These are phyloP conservation scores for Nomada fabriciana DNA, from an alignment of 2,888 invertebrate species.

Conservation along the genomic window DNA sequence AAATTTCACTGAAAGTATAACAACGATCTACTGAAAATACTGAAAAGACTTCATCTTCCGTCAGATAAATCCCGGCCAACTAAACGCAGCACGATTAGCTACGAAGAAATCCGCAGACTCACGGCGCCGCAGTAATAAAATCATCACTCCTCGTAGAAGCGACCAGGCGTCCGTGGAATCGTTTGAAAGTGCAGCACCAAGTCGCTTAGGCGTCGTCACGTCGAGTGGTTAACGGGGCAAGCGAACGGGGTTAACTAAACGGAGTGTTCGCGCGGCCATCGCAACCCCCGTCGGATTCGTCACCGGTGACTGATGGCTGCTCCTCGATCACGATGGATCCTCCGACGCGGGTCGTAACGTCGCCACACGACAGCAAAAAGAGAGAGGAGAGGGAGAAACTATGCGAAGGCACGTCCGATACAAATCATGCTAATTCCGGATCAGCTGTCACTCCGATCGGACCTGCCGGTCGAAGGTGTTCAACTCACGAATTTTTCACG, in stretches of 20 bases:
- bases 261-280: constrained; percentile 75
- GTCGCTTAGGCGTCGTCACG: constrained; percentile 72
- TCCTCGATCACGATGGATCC: constrained; percentile 80
- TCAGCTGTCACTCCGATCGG: constrained; percentile 59
- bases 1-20: too few species aligned
- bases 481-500: too few species aligned
- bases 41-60: too few species aligned
- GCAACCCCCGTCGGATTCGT: constrained; percentile 73
- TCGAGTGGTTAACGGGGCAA: constrained; percentile 60
- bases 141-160: constrained; percentile 3
- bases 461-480: neutral
- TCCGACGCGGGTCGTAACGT: constrained; percentile 67
- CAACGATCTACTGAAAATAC: too few species aligned
- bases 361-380: constrained; percentile 58
- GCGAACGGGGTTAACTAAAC: constrained; percentile 69
- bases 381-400: constrained; percentile 59
- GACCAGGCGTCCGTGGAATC: neutral
- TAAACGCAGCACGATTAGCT: neutral
- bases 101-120: constrained; percentile 4
- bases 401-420: constrained; percentile 79
- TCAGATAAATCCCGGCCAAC: neutral
- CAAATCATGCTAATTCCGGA: constrained; percentile 72
- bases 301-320: constrained; percentile 81
- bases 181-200: constrained; percentile 5
- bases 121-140: constrained; percentile 15